Evolutionary conservation across 2,797 vertebrate genomes (phyloP).

Genomic region (Cephalopachus bancanus): DNA sequence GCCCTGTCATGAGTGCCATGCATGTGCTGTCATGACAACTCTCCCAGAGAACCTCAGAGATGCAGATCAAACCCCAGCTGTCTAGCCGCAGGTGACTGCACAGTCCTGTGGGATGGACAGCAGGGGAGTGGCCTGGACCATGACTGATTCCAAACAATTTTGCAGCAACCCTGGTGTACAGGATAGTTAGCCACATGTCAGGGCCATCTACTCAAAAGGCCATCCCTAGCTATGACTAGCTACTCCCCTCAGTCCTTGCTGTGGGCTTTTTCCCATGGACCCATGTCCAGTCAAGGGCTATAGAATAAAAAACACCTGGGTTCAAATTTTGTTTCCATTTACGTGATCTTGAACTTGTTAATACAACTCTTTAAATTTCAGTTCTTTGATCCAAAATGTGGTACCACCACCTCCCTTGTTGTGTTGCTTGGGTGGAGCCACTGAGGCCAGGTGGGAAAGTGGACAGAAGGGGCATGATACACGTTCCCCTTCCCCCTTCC

Average conservation of each 20-base stretch:
- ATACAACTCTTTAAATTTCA: not conserved
- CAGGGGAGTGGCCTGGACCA: accelerated
- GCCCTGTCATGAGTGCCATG: accelerated
- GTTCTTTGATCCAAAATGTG: not conserved
- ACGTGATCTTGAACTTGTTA: not conserved
- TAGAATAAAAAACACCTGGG: not conserved
- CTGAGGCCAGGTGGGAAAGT: not conserved
- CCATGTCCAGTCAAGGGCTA: too few relatives aligned
- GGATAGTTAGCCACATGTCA: accelerated
- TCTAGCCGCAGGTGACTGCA: accelerated
- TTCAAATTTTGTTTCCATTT: not conserved
- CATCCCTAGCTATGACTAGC: not conserved
- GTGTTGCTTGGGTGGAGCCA: too few relatives aligned
- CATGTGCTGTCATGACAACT: accelerated
- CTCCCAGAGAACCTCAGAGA: accelerated
- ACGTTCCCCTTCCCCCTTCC: accelerated
- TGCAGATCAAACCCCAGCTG: accelerated
- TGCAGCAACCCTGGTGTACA: accelerated
- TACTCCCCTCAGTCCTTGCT: too few relatives aligned
- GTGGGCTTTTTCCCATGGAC: not conserved
- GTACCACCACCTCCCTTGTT: too few relatives aligned
- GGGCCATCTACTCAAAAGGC: not conserved
- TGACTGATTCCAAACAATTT: accelerated
- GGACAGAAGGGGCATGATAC: accelerated
- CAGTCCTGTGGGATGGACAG: accelerated